Evolutionary conservation across 1,140 invertebrate genomes (phyloP).

Genomic region (Coelopa frigida): DNA sequence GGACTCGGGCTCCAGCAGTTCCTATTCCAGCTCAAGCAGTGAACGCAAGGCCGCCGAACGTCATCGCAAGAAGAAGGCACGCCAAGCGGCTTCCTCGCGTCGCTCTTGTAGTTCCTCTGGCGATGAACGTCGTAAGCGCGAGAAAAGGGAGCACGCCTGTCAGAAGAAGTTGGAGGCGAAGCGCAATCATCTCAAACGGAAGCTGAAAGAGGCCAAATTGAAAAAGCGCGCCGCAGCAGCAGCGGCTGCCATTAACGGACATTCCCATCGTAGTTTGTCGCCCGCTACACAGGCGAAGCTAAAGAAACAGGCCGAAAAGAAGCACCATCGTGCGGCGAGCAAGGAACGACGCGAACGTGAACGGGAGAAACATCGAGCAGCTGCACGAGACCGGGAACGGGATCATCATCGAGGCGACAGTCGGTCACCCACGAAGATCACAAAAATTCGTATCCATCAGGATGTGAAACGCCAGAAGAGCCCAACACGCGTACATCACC

Average conservation of each 20-base stretch:
- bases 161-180: constrained; percentile 42
- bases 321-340: constrained; percentile 31
- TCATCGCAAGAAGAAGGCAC: constrained; percentile 34
- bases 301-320: constrained; percentile 35
- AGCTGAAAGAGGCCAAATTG: constrained; percentile 36
- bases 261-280: constrained; percentile 30
- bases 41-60: no score
- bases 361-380: constrained; percentile 32
- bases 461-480: constrained; percentile 38
- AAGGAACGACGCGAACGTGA: constrained; percentile 34
- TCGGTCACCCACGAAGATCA: constrained; percentile 34
- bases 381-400: constrained; percentile 30
- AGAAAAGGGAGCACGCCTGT: constrained; percentile 33
- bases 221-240: constrained; percentile 30
- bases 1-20: constrained; percentile 27
- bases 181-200: constrained; percentile 38
- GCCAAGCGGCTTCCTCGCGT: constrained; percentile 14
- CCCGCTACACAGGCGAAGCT: constrained; percentile 35
- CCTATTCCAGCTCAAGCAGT: constrained; percentile 37
- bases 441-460: constrained; percentile 40
- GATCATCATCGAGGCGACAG: constrained; percentile 37
- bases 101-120: constrained; percentile 31
- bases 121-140: constrained; percentile 35
- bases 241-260: constrained; percentile 29
- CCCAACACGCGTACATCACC: constrained; percentile 36